These are phyloP conservation scores for Microcebus lehilahytsara DNA, from an alignment of 2,113 vertebrate species.

Conservation along the genomic window DNA sequence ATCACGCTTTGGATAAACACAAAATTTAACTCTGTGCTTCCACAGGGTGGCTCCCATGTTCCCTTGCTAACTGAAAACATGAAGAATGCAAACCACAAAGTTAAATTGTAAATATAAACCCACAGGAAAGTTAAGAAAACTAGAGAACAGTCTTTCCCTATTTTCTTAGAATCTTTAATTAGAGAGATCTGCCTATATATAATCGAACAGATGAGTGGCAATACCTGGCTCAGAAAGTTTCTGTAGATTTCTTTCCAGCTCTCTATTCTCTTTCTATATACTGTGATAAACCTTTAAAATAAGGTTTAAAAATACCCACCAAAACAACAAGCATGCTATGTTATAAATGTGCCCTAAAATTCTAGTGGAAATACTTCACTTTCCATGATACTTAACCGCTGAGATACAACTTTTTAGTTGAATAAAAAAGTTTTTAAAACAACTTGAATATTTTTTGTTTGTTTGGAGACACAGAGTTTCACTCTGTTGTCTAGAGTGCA, in stretches of 20 bases:
- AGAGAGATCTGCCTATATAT: not conserved
- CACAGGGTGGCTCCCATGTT: not conserved
- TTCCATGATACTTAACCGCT: not conserved
- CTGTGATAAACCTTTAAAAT: not conserved
- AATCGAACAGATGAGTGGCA: not conserved
- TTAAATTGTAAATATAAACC: not conserved
- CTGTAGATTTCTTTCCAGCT: not conserved
- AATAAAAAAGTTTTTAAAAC: conserved; percentile 9
- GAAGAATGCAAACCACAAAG: not conserved
- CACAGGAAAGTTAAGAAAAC: not conserved
- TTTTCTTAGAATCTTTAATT: not conserved
- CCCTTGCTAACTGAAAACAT: not conserved
- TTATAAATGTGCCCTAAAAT: conserved; percentile 22
- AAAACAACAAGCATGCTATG: not conserved
- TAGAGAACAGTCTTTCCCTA: not conserved
- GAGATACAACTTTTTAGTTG: not conserved
- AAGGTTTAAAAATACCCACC: not conserved
- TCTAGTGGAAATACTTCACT: conserved; percentile 26
- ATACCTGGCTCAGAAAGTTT: not conserved
- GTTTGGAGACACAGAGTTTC: too few relatives aligned
- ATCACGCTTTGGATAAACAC: not conserved
- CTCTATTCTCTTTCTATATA: not conserved
- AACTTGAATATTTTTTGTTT: not conserved
- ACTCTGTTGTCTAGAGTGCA: too few relatives aligned
- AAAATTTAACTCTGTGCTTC: not conserved